Evolutionary conservation across 2,113 vertebrate species (phyloP).

Genomic region (Candoia aspera): DNA sequence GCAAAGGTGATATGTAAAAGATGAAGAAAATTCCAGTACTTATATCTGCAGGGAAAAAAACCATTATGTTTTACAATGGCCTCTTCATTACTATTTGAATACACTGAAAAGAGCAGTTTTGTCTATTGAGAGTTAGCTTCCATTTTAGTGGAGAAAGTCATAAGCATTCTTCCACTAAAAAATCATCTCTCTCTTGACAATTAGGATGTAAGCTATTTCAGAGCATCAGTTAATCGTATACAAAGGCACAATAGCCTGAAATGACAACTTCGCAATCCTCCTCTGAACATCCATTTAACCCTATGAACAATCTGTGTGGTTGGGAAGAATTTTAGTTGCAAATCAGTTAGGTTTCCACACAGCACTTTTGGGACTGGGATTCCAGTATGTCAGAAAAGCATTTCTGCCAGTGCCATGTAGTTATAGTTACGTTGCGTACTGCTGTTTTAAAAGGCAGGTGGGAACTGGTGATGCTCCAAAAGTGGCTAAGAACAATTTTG

Average conservation of each 20-base stretch:
- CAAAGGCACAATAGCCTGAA: slow-evolving; percentile 51
- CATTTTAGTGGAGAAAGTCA: slow-evolving; percentile 54
- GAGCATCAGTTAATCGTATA: slow-evolving; percentile 33
- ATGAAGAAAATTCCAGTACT: background rate
- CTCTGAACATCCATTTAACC: slow-evolving; percentile 41
- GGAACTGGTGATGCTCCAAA: background rate
- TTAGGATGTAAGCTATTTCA: slow-evolving; percentile 59
- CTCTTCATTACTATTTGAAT: slow-evolving; percentile 40
- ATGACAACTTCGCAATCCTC: slow-evolving; percentile 40
- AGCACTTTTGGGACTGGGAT: background rate
- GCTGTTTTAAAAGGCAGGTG: background rate
- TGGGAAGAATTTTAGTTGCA: background rate
- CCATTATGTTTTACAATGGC: slow-evolving; percentile 19
- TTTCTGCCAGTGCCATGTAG: background rate
- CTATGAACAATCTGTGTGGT: background rate
- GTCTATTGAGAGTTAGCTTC: slow-evolving; percentile 43
- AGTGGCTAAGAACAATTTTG: background rate
- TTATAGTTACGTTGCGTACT: background rate
- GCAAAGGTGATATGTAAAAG: background rate
- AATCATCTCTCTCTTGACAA: slow-evolving; percentile 45
- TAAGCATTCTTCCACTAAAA: slow-evolving; percentile 21
- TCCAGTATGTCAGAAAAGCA: background rate
- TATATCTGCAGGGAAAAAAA: background rate
- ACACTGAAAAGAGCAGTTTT: slow-evolving; percentile 28
- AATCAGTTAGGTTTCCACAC: background rate